Evolutionary conservation across 2,797 vertebrate species (phyloP).

Genomic region (Coccyzus lansbergi): DNA sequence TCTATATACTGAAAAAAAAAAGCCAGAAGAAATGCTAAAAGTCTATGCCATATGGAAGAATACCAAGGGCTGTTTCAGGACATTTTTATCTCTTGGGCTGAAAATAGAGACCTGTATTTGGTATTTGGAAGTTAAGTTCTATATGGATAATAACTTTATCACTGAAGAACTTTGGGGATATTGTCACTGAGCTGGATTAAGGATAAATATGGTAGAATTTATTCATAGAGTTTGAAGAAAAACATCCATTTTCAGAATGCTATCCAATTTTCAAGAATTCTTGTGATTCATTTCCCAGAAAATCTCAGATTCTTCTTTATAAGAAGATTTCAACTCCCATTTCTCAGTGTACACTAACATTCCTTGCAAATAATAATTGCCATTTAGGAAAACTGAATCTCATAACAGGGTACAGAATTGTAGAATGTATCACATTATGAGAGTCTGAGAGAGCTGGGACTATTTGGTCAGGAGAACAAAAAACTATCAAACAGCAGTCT

Average conservation of each 20-base stretch:
- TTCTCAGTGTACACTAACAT: background rate
- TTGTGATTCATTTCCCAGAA: background rate
- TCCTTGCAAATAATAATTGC: background rate
- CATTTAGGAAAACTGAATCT: background rate
- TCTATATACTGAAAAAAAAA: constrained; percentile 56
- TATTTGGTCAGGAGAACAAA: background rate
- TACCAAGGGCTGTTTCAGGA: constrained; percentile 6
- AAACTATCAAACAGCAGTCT: background rate
- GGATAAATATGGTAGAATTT: background rate
- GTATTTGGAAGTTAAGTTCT: background rate
- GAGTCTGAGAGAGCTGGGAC: background rate
- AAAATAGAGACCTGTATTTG: background rate
- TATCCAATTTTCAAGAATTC: background rate
- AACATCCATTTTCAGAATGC: background rate
- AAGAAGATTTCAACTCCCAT: background rate
- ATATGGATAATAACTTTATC: background rate
- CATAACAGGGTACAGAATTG: background rate
- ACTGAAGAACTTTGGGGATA: background rate
- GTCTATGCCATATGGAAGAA: background rate
- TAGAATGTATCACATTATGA: background rate
- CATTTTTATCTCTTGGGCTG: background rate
- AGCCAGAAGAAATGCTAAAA: constrained; percentile 11
- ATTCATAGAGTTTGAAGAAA: background rate
- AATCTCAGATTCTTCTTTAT: background rate
- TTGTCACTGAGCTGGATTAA: background rate